Evolutionary conservation across 2,888 invertebrate species (phyloP).

Genomic region (Byasa hedistus): DNA sequence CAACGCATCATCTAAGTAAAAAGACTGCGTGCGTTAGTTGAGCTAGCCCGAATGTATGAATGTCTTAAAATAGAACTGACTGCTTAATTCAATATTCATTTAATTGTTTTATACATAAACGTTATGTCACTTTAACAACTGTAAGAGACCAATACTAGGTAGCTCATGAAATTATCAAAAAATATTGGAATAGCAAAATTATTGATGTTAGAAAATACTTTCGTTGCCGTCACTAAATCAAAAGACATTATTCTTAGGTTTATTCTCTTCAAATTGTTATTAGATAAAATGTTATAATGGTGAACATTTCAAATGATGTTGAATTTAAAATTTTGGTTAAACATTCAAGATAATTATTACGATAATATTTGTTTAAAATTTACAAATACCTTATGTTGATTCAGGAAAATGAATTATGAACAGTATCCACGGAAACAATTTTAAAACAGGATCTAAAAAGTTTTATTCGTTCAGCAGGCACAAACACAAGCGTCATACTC

Average conservation of each 20-base stretch:
- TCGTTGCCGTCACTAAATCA: constrained; percentile 7
- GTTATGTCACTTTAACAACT: background rate
- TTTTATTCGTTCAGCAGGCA: too few relatives aligned
- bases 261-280: background rate
- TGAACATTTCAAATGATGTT: background rate
- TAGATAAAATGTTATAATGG: background rate
- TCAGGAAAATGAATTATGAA: too few relatives aligned
- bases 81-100: constrained; percentile 9
- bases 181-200: constrained; percentile 1
- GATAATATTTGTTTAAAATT: too few relatives aligned
- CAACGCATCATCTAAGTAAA: constrained; percentile 27
- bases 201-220: background rate
- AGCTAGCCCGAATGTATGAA: background rate
- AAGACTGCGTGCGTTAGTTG: constrained; percentile 37
- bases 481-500: too few relatives aligned
- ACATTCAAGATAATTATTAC: background rate
- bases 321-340: background rate
- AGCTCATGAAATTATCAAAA: background rate
- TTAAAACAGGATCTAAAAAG: too few relatives aligned
- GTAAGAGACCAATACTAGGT: background rate
- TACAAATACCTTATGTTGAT: too few relatives aligned
- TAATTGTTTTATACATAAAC: background rate
- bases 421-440: too few relatives aligned
- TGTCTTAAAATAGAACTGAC: constrained; percentile 7
- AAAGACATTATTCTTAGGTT: constrained; percentile 14